Conservation (phyloP, 2,888 invertebrate genomes). For the Hemaris fuciformis region DNA sequence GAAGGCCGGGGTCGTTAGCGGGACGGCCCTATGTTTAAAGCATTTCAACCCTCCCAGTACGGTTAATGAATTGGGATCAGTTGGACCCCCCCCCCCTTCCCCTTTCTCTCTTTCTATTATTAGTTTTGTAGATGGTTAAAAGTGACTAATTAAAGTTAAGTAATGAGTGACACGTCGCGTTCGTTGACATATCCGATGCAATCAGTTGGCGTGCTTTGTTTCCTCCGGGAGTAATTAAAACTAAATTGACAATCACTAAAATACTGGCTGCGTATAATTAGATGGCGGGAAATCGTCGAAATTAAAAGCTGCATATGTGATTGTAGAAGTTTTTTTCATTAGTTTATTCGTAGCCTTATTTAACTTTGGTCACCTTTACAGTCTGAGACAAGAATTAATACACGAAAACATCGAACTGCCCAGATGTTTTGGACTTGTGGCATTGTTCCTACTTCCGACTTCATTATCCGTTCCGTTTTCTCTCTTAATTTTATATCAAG, state of each 20-base stretch:
- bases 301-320: too few species aligned
- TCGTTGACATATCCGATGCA: constrained; percentile 27
- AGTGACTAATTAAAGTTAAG: constrained; percentile 22
- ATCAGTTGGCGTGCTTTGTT: neutral
- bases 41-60: neutral
- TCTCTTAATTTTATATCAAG: too few species aligned
- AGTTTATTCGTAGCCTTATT: too few species aligned
- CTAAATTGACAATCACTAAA: neutral
- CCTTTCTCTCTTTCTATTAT: constrained; percentile 43
- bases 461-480: too few species aligned
- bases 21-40: neutral
- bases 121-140: constrained; percentile 36
- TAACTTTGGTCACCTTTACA: too few species aligned
- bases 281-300: neutral
- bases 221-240: neutral
- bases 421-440: too few species aligned
- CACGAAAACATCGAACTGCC: too few species aligned
- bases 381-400: too few species aligned
- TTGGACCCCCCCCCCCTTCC: neutral
- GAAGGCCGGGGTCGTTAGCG: constrained; percentile 6
- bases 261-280: neutral
- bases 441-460: too few species aligned
- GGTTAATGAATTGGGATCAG: constrained; percentile 42
- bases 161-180: constrained; percentile 16
- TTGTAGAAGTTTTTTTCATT: too few species aligned